Percentiles rank a stretch among this genome's conserved stretches.
These are phyloP conservation scores for Andrena camellia DNA, from an alignment of 2,888 invertebrate genomes.

Conservation along the genomic window DNA sequence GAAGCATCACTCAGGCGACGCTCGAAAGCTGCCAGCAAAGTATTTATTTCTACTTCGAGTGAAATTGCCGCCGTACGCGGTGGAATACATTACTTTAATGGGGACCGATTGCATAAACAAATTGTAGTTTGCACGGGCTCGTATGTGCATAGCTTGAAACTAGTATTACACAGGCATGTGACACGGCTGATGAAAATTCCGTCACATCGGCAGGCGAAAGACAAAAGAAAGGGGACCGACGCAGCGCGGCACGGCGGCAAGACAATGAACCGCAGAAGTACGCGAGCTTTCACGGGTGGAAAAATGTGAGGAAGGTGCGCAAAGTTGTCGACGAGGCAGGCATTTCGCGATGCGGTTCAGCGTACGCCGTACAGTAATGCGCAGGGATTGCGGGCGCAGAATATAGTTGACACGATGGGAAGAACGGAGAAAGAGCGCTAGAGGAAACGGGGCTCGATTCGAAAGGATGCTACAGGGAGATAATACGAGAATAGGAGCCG, in stretches of 20 bases:
- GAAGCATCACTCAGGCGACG: background rate
- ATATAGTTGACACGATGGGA: background rate
- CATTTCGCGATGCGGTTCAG: conserved; percentile 5
- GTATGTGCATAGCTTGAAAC: no score
- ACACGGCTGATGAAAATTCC: background rate
- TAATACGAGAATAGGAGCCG: conserved; percentile 7
- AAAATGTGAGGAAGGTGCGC: background rate
- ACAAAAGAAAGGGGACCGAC: background rate
- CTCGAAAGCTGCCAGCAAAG: background rate
- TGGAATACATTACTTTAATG: no score
- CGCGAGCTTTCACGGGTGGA: background rate
- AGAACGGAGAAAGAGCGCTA: background rate
- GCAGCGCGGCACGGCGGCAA: background rate
- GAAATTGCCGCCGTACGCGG: background rate
- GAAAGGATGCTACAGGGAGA: conserved; percentile 8
- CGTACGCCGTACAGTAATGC: conserved; percentile 9
- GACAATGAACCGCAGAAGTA: background rate
- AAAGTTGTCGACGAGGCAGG: conserved; percentile 14
- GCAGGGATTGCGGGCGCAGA: conserved; percentile 14
- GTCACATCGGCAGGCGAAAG: background rate
- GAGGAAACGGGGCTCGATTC: conserved; percentile 5
- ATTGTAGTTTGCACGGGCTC: no score
- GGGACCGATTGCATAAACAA: no score
- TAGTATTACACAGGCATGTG: no score
- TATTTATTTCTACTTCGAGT: background rate